Percentiles rank a stretch among this genome's conserved stretches.
Conservation (phyloP, 2,888 invertebrate genomes). For the Himalopsyche tibetana region DNA sequence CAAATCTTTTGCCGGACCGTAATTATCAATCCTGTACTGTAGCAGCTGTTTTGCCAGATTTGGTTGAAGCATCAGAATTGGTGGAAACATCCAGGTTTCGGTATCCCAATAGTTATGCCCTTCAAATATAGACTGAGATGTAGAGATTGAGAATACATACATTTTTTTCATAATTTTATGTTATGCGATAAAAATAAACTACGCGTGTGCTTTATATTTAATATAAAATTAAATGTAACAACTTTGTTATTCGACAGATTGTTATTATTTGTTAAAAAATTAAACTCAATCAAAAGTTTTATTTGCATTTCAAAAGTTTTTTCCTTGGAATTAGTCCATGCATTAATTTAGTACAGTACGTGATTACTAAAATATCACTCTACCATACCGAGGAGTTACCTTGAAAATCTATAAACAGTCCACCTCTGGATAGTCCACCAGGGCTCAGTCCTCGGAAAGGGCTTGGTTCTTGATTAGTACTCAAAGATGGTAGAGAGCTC, state of each 20-base stretch:
- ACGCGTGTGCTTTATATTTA: background rate
- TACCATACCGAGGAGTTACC: slow-evolving; percentile 61
- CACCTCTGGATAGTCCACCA: slow-evolving; percentile 70
- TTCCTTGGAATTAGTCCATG: too few relatives aligned
- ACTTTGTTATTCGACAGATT: too few relatives aligned
- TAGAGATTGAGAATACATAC: slow-evolving; percentile 66
- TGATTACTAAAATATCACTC: too few relatives aligned
- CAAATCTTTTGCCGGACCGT: slow-evolving; percentile 69
- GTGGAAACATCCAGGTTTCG: slow-evolving; percentile 73
- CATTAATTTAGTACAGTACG: too few relatives aligned
- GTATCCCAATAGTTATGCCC: slow-evolving; percentile 73
- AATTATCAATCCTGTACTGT: slow-evolving; percentile 69
- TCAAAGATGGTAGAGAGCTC: slow-evolving; percentile 70
- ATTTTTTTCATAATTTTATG: slow-evolving; percentile 4
- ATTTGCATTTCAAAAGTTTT: too few relatives aligned
- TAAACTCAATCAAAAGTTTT: too few relatives aligned
- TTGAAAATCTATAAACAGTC: slow-evolving; percentile 70
- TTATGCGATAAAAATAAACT: background rate
- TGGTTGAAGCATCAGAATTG: slow-evolving; percentile 68
- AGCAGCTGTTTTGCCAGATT: slow-evolving; percentile 69
- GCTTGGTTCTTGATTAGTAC: slow-evolving; percentile 68
- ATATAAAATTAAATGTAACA: too few relatives aligned
- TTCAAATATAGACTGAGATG: background rate
- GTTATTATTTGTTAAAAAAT: too few relatives aligned
- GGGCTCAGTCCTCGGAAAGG: slow-evolving; percentile 71